Conservation (phyloP, 2,888 invertebrate genomes). For the Noctua fimbriata region DNA sequence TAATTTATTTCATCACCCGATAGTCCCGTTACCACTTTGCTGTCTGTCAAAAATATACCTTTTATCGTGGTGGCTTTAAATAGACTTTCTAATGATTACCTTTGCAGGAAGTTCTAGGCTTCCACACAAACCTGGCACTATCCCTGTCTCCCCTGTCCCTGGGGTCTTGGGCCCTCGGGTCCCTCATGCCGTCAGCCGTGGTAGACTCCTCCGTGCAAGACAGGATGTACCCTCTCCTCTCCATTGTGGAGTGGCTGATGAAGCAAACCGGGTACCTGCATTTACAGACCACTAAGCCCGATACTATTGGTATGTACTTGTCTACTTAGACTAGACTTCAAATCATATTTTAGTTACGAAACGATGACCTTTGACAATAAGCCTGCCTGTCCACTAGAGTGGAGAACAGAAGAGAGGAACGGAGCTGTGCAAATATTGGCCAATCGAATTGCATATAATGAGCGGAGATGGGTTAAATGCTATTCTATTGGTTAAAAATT, state of each 20-base stretch:
- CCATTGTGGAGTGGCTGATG: neutral
- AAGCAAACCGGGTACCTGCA: neutral
- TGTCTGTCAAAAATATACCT: too few relatives aligned
- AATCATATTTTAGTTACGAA: too few relatives aligned
- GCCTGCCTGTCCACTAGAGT: too few relatives aligned
- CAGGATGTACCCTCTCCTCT: neutral
- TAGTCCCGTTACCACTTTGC: too few relatives aligned
- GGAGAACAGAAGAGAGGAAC: too few relatives aligned
- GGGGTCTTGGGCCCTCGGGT: neutral
- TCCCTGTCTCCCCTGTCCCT: neutral
- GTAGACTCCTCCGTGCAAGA: neutral
- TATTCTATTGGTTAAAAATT: too few relatives aligned
- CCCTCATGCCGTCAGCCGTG: neutral
- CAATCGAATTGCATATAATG: too few relatives aligned
- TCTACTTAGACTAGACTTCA: too few relatives aligned
- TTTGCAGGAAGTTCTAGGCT: slow-evolving; percentile 5
- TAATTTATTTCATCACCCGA: too few relatives aligned
- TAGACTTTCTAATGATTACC: neutral
- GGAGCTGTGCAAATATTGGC: too few relatives aligned
- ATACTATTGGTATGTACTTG: neutral
- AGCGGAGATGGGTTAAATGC: too few relatives aligned
- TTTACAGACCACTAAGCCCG: neutral
- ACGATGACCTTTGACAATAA: too few relatives aligned
- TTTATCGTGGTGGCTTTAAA: neutral
- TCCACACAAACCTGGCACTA: neutral